Evolutionary conservation across 2,113 vertebrate genomes (phyloP), one percentile per base, ranked within the genome.

Genomic region (Pristiophorus japonicus): DNA sequence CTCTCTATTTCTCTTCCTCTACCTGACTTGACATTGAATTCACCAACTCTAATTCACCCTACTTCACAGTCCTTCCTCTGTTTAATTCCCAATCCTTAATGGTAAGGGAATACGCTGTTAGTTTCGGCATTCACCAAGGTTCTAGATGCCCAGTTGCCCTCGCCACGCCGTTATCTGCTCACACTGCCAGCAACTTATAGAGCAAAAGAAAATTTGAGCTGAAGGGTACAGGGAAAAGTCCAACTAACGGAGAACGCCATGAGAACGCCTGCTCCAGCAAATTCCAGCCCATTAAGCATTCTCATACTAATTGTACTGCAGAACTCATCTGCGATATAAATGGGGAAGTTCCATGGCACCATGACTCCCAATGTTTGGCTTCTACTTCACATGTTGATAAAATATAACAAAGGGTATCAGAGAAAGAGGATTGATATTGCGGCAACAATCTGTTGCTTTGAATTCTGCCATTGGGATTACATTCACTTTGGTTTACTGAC

Each of bases 1-100:
- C 73, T 66, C 20, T n/a, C 78, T 93, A 96, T 97, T 96, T 97
- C 96, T 0, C 2, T 96, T 97, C 97, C 97, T 75, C 4, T 11
- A 30, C 0, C 30, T 30, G 12, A n/a, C 6, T 75, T 75, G 12
- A 66, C 20, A 16, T 66, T 66, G 18, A 20, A n/a, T 34, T 30
- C 70, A 75, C 65, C 65, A 16, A 20, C 70, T 34, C 27, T 75
- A 75, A 34, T 75, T 75, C 34, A 75, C 1, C 70, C 3, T 75
- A 6, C 70, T 75, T 75, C 67, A 27, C 22, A 70, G 67, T 63
- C 65, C 70, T n/a, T 30, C 70, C 27, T 24, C 70, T 75, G 70
- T 75, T 11, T 30, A 75, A 11, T 75, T 11, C 27, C 27, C 70
- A 34, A 75, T n/a, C 34, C 34, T 34, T 75, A 75, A 34, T n/a